Base-by-base conservation (phyloP, 2,797 vertebrate genomes). In the Fringilla coelebs region DNA sequence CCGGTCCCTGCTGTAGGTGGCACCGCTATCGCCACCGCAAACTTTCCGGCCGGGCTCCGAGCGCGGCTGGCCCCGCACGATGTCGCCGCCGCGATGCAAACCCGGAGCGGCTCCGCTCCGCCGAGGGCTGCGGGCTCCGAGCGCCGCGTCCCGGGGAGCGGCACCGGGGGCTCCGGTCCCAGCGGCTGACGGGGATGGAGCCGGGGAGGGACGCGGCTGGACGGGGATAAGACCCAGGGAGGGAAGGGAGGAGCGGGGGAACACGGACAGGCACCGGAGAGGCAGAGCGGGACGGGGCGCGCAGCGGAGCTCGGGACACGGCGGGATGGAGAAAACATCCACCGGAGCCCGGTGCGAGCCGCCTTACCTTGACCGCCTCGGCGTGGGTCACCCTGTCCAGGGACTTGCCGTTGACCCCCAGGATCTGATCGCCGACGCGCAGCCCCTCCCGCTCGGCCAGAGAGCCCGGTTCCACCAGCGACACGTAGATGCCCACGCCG, bases 401-500 rank as follows among this genome's bases (percentile, higher is more conserved):
- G 31, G 99, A 97, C 96, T 98, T 99, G 96, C 99, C 99, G 89
- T 99, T 99, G 93, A 99, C 99, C 61, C 98, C 99, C 92, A 99
- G 98, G 96, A 99, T 99, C 98, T 99, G 99, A 95, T 99, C 99
- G 0, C 99, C 99, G 52, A 99, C 98, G 22, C 98, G 97, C 43
- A 99, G 98, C 26, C 99, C 99, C 94, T 99, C 98, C 61, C 98
- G 98, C 97, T 99, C 99, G 2, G 99, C 99, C 97, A 99, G 97
- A 31, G 99, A 99, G 8, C 98, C 99, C 4, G 99, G 99, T 85
- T 99, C 99, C 97, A 99, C 99, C 85, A 99, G 98, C 9, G 99
- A 99, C 94, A 99, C 99, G 78, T 99, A 99, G 98, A 99, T 99
- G 5, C 99, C 99, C 51, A 99, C 99, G 8, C 99, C 99, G 88